A percentile compares a stretch with the other conserved stretches of the same genome.
Evolutionary conservation across 2,797 vertebrate genomes (phyloP).

Genomic region (Acipenser transmontanus): DNA sequence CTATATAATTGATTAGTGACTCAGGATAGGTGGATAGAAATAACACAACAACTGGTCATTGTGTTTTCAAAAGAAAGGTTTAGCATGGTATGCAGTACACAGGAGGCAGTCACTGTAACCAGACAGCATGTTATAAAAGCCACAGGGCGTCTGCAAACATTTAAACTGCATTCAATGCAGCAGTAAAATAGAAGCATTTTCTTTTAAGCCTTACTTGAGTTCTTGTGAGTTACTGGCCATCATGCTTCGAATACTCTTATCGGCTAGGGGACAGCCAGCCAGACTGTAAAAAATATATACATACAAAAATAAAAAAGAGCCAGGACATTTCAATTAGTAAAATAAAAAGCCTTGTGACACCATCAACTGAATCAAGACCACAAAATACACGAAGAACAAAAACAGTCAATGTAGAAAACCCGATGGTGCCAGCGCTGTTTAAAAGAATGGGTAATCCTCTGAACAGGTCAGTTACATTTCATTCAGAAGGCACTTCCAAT

Average conservation of each 20-base stretch:
- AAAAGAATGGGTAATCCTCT: constrained; percentile 58
- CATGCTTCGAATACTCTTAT: constrained; percentile 99
- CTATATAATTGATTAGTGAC: no score
- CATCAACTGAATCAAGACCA: constrained; percentile 25
- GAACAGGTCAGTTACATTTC: constrained; percentile 35
- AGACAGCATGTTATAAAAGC: no score
- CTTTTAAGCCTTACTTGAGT: constrained; percentile 92
- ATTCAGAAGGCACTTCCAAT: not conserved
- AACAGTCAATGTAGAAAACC: constrained; percentile 53
- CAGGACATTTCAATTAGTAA: constrained; percentile 55
- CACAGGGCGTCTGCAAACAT: no score
- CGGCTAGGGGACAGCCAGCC: constrained; percentile 97
- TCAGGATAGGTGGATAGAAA: no score
- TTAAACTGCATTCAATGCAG: not conserved
- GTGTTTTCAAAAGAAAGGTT: no score
- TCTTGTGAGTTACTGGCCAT: constrained; percentile 98
- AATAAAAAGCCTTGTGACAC: constrained; percentile 28
- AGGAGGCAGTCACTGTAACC: no score
- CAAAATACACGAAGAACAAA: constrained; percentile 31
- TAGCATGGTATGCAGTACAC: no score
- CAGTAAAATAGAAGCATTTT: constrained; percentile 35
- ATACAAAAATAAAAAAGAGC: not conserved
- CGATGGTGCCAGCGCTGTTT: constrained; percentile 71
- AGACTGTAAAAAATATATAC: constrained; percentile 84
- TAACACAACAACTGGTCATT: no score